Conservation (phyloP, 2,797 vertebrate genomes). For the Chlorospingus semifuscus region DNA sequence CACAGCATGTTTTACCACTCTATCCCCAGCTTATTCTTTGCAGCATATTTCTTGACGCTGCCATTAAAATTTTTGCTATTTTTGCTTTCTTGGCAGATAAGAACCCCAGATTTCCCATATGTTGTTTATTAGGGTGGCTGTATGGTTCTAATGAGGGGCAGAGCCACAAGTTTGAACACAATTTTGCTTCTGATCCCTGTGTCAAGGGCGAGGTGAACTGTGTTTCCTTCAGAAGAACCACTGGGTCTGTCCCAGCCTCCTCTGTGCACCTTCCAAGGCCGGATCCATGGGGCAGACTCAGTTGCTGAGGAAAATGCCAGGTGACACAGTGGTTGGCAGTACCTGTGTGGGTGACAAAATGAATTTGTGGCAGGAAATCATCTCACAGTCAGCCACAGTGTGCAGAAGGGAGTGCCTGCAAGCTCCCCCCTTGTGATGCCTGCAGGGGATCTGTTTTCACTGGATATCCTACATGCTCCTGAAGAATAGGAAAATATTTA, state of each 20-base stretch:
- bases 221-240: background rate
- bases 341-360: background rate
- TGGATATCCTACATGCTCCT: background rate
- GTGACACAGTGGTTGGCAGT: background rate
- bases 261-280: background rate
- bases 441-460: background rate
- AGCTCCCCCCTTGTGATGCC: rapidly evolving
- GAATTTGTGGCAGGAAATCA: background rate
- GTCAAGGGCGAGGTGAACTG: background rate
- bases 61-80: slow-evolving; percentile 35
- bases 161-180: background rate
- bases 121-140: slow-evolving; percentile 43
- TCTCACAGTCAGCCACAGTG: background rate
- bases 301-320: background rate
- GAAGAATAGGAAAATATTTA: background rate
- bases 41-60: background rate
- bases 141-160: slow-evolving; percentile 19
- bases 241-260: background rate
- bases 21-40: background rate
- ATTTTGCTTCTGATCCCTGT: background rate
- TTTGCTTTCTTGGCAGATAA: slow-evolving; percentile 38
- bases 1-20: background rate
- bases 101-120: slow-evolving; percentile 35
- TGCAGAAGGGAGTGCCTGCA: background rate
- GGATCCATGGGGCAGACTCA: background rate